Evolutionary conservation across 2,113 vertebrate genomes (phyloP), one percentile per base, ranked within the genome.

Genomic region (Heterochromis multidens): DNA sequence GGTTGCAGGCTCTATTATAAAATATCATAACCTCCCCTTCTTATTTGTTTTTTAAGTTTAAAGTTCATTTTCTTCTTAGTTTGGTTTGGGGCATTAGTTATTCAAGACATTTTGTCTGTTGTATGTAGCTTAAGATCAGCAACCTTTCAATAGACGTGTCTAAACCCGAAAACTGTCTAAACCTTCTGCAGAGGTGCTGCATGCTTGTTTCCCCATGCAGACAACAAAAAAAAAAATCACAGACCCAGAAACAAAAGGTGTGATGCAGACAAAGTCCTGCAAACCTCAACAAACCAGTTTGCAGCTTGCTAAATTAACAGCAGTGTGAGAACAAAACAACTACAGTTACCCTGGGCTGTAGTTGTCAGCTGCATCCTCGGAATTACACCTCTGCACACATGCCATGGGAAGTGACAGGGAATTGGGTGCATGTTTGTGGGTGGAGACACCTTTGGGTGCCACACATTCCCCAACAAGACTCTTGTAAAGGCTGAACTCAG

Each of bases 1-100:
- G 3, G 6, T 16, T 49, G 43, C 43, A 52, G 43, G 5, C 3
- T 72, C 17, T 12, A 52, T 72, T 52, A 52, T 72, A 52, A 72
- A 0, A 0, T 19, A 52, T 8, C 29, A 46, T 4, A 7, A 49
- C 25, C 5, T 3, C 17, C n/a, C 6, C 6, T 37, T 23, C 35
- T 23, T 0, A 0, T 33, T 35, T 35, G 3, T 3, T 14, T n/a
- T 35, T 37, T 12, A 29, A 0, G 1, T 52, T 72, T 29, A 31
- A 74, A 21, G 3, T 31, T 1, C 21, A 11, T 31, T 31, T 31
- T 52, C 11, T 74, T 52, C 10, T 54, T 74, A 11, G 17, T 52
- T 74, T 74, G 25, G 17, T 0, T 27, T 14, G 23, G 23, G 3
- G 5, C 7, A 0, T 74, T 1, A 17, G 27, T 52, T 52, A 52